These are phyloP conservation scores for Oligia fasciuncula DNA, from an alignment of 2,888 invertebrate genomes.

Conservation along the genomic window DNA sequence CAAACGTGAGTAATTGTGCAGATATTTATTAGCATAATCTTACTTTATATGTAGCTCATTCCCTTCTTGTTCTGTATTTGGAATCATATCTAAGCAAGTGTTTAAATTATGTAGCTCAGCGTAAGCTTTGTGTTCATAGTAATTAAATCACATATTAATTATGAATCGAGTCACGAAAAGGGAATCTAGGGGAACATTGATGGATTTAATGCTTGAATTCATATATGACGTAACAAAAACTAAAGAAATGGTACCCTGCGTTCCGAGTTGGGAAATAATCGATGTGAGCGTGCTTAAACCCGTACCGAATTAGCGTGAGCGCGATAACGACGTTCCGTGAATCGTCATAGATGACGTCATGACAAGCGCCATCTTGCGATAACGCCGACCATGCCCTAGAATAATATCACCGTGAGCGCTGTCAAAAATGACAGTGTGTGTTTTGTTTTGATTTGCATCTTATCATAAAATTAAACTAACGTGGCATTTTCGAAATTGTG, in stretches of 20 bases:
- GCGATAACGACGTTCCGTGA: too few relatives aligned
- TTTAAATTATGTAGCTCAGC: slow-evolving; percentile 57
- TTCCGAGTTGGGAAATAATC: too few relatives aligned
- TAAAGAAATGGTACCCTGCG: slow-evolving; percentile 26
- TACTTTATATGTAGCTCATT: slow-evolving; percentile 71
- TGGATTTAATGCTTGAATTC: slow-evolving; percentile 1
- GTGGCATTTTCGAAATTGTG: too few relatives aligned
- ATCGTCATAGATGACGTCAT: too few relatives aligned
- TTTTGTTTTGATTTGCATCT: too few relatives aligned
- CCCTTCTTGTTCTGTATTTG: slow-evolving; percentile 72
- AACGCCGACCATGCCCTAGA: too few relatives aligned
- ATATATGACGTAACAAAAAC: slow-evolving; percentile 20
- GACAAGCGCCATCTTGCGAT: too few relatives aligned
- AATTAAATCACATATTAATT: slow-evolving; percentile 40
- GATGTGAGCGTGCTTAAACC: too few relatives aligned
- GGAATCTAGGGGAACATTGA: slow-evolving; percentile 8
- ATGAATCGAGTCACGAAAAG: slow-evolving; percentile 32
- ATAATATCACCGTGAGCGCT: too few relatives aligned
- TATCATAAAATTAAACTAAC: too few relatives aligned
- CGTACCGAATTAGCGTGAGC: too few relatives aligned
- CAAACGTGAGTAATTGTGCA: slow-evolving; percentile 76
- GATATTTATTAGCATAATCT: slow-evolving; percentile 72
- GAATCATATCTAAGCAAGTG: slow-evolving; percentile 63
- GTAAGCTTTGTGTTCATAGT: slow-evolving; percentile 32
- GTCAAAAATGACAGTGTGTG: too few relatives aligned